Base-by-base conservation (phyloP, 2,797 vertebrate genomes). In the Mastacembelus armatus region DNA sequence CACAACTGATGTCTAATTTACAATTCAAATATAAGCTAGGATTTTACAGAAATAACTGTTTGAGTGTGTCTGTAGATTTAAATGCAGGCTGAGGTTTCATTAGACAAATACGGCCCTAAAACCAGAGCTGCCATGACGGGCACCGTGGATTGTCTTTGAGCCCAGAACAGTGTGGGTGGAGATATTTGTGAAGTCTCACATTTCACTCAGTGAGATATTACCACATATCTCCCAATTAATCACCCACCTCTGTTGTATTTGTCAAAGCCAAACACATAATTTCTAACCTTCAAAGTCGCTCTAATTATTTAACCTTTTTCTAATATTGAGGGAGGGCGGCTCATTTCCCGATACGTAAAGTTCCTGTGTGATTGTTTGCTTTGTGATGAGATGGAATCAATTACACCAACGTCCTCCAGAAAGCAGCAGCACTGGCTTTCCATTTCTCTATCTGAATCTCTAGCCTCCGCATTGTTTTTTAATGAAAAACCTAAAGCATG, bases 131-230 rank as follows among this genome's bases (percentile, higher is more conserved):
- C 38, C 59, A 12, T 51, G 47, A 66, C 50, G 18, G 48, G 24
- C 48, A 27, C 70, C 19, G 40, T 3, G 68, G 61, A 74, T 75
- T 71, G 80, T 80, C 49, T 82, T 44, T 6, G 54, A 83, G 84
- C 74, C 63, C 66, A 64, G 78, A 74, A 66, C 72, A 74, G 72
- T 51, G 84, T 87, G 63, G 85, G 87, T 54, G 83, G 80, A 78
- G 72, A 66, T 81, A 84, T 80, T 80, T 81, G 65, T 70, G 68
- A 80, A 80, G 69, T 60, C n/a, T 67, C 60, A 33, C 44, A 66
- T 71, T 74, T 80, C 35, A 61, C 76, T 64, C 26, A 19, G 48
- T 7, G n/a, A 40, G 52, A 73, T 65, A 70, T 70, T 19, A 54
- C n/a, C 62, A 33, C 60, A 45, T 60, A 78, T 66, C 69, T 73